Evolutionary conservation across 2,113 vertebrate genomes (phyloP), one percentile per base, ranked within the genome.

Genomic region (Chiloscyllium plagiosum): DNA sequence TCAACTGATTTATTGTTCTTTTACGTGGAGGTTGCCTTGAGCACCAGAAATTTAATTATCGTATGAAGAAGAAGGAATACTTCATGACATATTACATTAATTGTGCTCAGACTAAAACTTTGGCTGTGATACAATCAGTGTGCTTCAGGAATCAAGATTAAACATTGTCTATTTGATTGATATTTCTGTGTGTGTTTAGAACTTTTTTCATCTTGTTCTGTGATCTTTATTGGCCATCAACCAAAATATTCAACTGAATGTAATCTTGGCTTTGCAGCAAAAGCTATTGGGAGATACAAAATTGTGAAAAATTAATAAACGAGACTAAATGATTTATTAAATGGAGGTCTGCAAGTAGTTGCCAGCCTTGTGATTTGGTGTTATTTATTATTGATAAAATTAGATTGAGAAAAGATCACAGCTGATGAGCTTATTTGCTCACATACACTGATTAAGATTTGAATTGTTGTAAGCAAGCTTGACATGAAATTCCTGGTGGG

Each of bases 11-110:
- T 72, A 95, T 72, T 72, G 50, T 68, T 72, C 24, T 95, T 72
- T 95, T 95, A 72, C 66, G 26, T 95, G 47, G 66, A 95, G 68
- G 68, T 95, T 95, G 68, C 94, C 69, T 72, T 72, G 42, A 95
- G 94, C 69, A 72, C 24, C 47, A 70, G 37, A 95, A 52, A 95
- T 95, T 69, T 72, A 72, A 76, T 95, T 95, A 52, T 95, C 94
- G 72, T 52, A 72, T 33, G 24, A 95, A 95, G 94, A 72, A 95
- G n/a, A 33, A 72, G 47, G 69, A 72, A 70, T 72, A 15, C 68
- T 94, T 69, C 37, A 94, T 94, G 93, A 70, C 68, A 94, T 94
- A 70, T 94, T 70, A 70, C 22, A 95, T 72, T 95, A 95, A 95
- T 72, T 95, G 42, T 22, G 20, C 29, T 70, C 47, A 95, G 37